Evolutionary conservation across 1,140 invertebrate species (phyloP), one percentile per base, ranked within the genome.

Genomic region (Condylostylus longicornis): DNA sequence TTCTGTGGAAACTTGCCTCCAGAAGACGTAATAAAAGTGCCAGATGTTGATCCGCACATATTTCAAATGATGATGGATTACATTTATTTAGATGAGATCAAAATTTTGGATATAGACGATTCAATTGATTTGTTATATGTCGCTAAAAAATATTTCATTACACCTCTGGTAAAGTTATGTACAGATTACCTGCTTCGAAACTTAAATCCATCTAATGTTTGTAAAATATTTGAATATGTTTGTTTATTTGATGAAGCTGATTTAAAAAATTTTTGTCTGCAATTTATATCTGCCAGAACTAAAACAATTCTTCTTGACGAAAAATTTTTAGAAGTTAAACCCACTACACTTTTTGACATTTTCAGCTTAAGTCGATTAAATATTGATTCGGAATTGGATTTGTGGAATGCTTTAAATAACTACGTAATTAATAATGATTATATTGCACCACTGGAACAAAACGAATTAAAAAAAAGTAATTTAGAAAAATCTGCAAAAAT

Each of bases 141-240:
- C 36, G 82, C 82, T 10, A 87, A 87, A 48, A 88, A 88, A 48
- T 88, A 87, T 48, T 82, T 87, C 77, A 51, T 88, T 13, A 81
- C 82, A 1, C 71, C 76, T 56, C 63, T 88, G 4, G 78, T 85
- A 1, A 75, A 82, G 40, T 71, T 80, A 48, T 88, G 84, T 50
- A 84, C 79, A 0, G 71, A 75, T 38, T 85, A 75, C 54, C 61
- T 87, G 18, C 82, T 79, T 77, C 75, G 73, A 1, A 79, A 86
- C 54, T 60, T 87, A 2, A 72, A 76, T 42, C 71, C 79, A 0
- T 76, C 74, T 42, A 86, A 84, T 62, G 82, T 78, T 6, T 86
- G 82, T 48, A 64, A 80, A 41, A 79, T 82, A 6, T 86, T 82
- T 54, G 83, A 86, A 51, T 86, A 87, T 69, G 80, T 82, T 1